A percentile compares a stretch with the other conserved stretches of the same genome.
phyloP scores from a whole-genome alignment of 2,113 vertebrate species.

The Pogonocichla stellata region DNA sequence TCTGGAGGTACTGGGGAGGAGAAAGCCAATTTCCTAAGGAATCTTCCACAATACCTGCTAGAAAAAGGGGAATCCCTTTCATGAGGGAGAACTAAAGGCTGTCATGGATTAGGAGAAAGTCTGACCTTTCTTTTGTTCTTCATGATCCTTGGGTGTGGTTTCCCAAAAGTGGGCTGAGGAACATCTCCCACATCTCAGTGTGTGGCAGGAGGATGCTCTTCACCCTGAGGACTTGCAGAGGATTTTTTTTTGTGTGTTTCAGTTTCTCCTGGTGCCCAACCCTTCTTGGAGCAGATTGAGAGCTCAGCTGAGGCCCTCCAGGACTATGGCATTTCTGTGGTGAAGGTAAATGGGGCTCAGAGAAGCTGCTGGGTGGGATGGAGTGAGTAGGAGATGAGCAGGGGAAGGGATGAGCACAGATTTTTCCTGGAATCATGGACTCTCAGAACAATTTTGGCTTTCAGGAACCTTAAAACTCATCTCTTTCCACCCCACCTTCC shows the following conservation, averaged over 20 bases:
- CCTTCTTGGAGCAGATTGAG: conserved; percentile 86
- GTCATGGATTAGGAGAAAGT: background rate
- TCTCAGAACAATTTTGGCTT: background rate
- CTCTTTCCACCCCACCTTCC: background rate
- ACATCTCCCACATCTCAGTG: background rate
- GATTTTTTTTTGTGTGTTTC: conserved; percentile 8
- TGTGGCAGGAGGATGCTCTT: background rate
- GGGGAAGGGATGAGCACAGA: background rate
- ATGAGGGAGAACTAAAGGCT: background rate
- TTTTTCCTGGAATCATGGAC: background rate
- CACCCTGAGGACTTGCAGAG: background rate
- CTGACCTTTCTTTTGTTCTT: background rate
- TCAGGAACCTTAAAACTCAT: background rate
- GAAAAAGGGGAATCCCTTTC: background rate
- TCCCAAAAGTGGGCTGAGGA: background rate
- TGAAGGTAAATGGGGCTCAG: conserved; percentile 77
- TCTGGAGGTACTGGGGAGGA: background rate
- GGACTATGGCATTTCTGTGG: conserved; percentile 88
- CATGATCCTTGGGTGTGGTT: background rate
- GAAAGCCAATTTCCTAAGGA: background rate
- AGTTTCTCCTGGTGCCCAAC: conserved; percentile 77
- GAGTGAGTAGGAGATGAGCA: background rate
- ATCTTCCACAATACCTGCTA: background rate
- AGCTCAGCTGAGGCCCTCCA: conserved; percentile 81
- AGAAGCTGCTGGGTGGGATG: background rate